Base-by-base conservation (phyloP, 1,140 invertebrate genomes). In the Nasonia giraulti region DNA sequence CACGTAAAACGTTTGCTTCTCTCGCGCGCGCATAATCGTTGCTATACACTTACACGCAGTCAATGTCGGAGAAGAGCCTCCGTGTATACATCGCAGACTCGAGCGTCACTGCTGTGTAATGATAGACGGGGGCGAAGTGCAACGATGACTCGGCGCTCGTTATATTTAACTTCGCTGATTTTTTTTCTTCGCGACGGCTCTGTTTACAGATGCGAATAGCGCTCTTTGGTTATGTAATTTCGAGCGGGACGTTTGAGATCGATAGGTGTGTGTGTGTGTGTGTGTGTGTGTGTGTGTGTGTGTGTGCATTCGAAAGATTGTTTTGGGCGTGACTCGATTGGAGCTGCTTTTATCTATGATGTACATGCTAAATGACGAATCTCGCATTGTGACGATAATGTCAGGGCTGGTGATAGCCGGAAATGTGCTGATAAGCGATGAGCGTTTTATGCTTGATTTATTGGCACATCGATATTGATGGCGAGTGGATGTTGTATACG, bases 111-210 rank as follows among this genome's bases (percentile, higher is more conserved):
- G 33, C 17, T 11, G 17, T 47, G 20, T 44, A 76, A 55, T 33
- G 44, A 10, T 27, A 5, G 27, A 78, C 12, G 14, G 11, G 76
- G 50, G 11, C 66, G 23, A 80, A 79, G 50, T 33, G 77, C 55
- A 68, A 47, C n/a, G 66, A 71, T 69, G 62, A 71, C 40, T 80
- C 37, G 14, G 79, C 79, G 33, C 12, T 50, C 55, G 8, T 50
- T 71, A 50, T 27, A 23, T n/a, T 62, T 62, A 62, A 62, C 55
- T 62, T 20, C 7, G 17, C 20, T 7, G 55, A 20, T 0, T 20
- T 6, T 27, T 20, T 62, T n/a, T 62, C 17, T 55, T 55, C 40
- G n/a, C n/a, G n/a, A 2, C 7, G 23, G 1, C 1, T 12, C 3
- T 50, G 23, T 27, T 14, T 77, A 77, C 2, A 44, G 0, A 23